Conservation (phyloP, 1,140 invertebrate genomes). For the Heliconius melpomene region DNA sequence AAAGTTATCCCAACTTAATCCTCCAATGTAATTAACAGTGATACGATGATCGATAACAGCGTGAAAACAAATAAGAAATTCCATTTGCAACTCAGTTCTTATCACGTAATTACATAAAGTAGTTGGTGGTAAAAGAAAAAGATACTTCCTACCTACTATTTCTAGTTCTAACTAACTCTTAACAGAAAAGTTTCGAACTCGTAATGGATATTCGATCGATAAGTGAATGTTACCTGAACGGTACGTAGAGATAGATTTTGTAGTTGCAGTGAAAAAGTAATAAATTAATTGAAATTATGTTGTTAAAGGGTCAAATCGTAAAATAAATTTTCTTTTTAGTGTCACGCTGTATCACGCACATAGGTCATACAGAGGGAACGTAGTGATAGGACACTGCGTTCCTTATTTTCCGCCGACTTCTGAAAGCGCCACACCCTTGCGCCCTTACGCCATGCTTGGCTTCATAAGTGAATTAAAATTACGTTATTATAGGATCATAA, state of each 20-base stretch:
- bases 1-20: neutral
- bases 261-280: neutral
- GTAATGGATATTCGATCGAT: slow-evolving; percentile 41
- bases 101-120: slow-evolving; percentile 51
- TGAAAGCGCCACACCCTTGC: too few relatives aligned
- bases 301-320: too few relatives aligned
- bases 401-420: too few relatives aligned
- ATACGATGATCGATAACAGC: slow-evolving; percentile 26
- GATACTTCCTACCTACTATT: slow-evolving; percentile 25
- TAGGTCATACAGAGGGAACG: too few relatives aligned
- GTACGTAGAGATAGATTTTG: slow-evolving; percentile 17
- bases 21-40: slow-evolving; percentile 4
- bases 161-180: slow-evolving; percentile 49
- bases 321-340: neutral
- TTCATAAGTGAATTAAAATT: too few relatives aligned
- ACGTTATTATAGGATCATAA: too few relatives aligned
- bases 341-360: too few relatives aligned
- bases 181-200: slow-evolving; percentile 53
- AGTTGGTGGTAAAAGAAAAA: slow-evolving; percentile 45
- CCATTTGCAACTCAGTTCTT: slow-evolving; percentile 29
- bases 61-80: slow-evolving; percentile 36
- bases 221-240: slow-evolving; percentile 30
- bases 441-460: too few relatives aligned
- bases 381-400: too few relatives aligned
- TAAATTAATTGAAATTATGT: too few relatives aligned